These are phyloP conservation scores for Lordiphosa fenestrarum DNA, from an alignment of 2,888 invertebrate genomes.

Conservation along the genomic window DNA sequence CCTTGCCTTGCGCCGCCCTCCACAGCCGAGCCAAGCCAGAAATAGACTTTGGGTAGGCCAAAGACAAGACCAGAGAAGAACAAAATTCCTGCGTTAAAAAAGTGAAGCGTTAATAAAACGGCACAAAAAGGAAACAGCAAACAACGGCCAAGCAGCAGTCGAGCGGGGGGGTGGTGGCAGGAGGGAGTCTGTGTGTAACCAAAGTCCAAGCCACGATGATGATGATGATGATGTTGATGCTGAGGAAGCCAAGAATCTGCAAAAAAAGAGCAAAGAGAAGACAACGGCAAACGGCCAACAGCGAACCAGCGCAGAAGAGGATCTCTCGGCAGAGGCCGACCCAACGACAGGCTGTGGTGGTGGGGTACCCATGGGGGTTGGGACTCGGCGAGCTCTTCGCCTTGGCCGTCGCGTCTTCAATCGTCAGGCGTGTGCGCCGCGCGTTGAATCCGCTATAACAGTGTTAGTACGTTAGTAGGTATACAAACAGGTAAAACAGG, in stretches of 20 bases:
- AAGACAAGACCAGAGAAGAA: constrained; percentile 18
- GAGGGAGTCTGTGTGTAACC: constrained; percentile 28
- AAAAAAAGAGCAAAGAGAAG: constrained; percentile 25
- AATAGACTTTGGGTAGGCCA: constrained; percentile 52
- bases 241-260: constrained; percentile 40
- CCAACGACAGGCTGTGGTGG: constrained; percentile 7
- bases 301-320: constrained; percentile 5
- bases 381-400: constrained; percentile 19
- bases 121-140: constrained; percentile 61
- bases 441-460: constrained; percentile 78
- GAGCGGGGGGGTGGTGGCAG: neutral
- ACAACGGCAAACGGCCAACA: constrained; percentile 10
- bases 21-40: constrained; percentile 14
- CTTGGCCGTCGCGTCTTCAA: constrained; percentile 36
- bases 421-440: constrained; percentile 62
- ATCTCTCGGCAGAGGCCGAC: constrained; percentile 3
- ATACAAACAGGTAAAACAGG: constrained; percentile 80
- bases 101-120: constrained; percentile 61
- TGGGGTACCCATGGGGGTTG: constrained; percentile 2
- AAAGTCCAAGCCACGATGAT: constrained; percentile 26
- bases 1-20: neutral
- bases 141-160: constrained; percentile 21
- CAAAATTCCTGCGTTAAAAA: constrained; percentile 62
- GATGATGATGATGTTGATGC: constrained; percentile 1
- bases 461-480: constrained; percentile 81